These are phyloP conservation scores for Marronus borbonicus DNA, from an alignment of 2,888 invertebrate species.

Conservation along the genomic window DNA sequence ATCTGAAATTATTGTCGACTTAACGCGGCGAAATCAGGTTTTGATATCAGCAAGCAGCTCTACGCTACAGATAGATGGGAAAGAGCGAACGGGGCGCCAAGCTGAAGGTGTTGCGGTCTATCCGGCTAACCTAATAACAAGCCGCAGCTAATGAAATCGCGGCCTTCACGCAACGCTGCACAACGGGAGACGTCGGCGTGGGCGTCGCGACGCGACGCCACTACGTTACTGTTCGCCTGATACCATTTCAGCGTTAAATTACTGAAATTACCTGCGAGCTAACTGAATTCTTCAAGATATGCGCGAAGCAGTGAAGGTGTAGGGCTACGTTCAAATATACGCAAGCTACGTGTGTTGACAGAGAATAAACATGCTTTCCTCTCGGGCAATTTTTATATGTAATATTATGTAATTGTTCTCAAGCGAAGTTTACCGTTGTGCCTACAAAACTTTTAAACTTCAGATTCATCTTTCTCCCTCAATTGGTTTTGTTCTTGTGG, in stretches of 20 bases:
- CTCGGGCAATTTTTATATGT: no score
- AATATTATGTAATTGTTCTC: no score
- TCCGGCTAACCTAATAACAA: conserved; percentile 60
- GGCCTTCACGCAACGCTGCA: conserved; percentile 55
- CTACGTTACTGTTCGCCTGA: conserved; percentile 55
- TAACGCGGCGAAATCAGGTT: conserved; percentile 50
- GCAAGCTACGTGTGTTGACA: no score
- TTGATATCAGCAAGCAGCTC: conserved; percentile 1
- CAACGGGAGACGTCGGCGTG: conserved; percentile 49
- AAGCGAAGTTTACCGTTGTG: no score
- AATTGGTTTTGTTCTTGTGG: no score
- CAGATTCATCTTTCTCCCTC: no score
- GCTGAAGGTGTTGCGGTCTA: conserved; percentile 54
- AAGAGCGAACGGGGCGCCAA: background rate
- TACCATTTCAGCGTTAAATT: conserved; percentile 56
- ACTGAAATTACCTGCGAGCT: conserved; percentile 51
- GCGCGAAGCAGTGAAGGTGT: no score
- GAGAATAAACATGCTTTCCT: no score
- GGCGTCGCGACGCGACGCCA: conserved; percentile 55
- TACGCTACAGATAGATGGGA: background rate
- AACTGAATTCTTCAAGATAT: no score
- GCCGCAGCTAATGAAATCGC: conserved; percentile 62
- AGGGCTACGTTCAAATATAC: no score
- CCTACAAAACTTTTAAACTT: no score
- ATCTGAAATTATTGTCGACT: conserved; percentile 23